These are phyloP conservation scores for Pseudomyrmex pallidus DNA, from an alignment of 1,140 invertebrate species.

Conservation along the genomic window DNA sequence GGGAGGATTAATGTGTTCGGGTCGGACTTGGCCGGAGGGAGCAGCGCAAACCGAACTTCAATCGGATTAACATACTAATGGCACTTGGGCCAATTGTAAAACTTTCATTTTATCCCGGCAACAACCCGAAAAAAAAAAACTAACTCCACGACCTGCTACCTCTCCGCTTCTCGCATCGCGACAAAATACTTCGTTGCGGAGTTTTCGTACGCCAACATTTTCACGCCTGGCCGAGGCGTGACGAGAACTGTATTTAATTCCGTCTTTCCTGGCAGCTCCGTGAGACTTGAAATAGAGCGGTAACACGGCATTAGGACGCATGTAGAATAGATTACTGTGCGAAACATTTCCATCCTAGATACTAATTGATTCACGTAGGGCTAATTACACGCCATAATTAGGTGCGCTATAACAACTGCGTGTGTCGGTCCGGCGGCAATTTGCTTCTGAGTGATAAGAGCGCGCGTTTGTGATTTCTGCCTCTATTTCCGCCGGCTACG, in stretches of 20 bases:
- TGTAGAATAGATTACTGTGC: constrained; percentile 35
- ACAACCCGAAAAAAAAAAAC: constrained; percentile 49
- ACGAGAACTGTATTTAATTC: too few species aligned
- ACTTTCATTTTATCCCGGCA: constrained; percentile 64
- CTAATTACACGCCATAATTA: constrained; percentile 70
- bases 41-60: constrained; percentile 60
- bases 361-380: constrained; percentile 66
- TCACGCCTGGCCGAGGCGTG: too few species aligned
- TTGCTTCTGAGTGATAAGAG: constrained; percentile 67
- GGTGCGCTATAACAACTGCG: constrained; percentile 40
- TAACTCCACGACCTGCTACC: neutral
- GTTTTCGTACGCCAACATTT: neutral
- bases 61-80: constrained; percentile 74
- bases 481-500: constrained; percentile 59
- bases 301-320: constrained; percentile 8
- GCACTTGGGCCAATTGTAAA: constrained; percentile 64
- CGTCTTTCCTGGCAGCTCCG: neutral
- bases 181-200: constrained; percentile 8
- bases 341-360: constrained; percentile 28
- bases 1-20: constrained; percentile 63
- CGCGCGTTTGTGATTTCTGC: constrained; percentile 51
- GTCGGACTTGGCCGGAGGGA: constrained; percentile 18
- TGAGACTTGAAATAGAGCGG: neutral
- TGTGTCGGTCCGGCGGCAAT: constrained; percentile 44
- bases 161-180: neutral